Base-by-base conservation (phyloP, 92 coral and sea anemone genomes). In the Palythoa grandiflora region DNA sequence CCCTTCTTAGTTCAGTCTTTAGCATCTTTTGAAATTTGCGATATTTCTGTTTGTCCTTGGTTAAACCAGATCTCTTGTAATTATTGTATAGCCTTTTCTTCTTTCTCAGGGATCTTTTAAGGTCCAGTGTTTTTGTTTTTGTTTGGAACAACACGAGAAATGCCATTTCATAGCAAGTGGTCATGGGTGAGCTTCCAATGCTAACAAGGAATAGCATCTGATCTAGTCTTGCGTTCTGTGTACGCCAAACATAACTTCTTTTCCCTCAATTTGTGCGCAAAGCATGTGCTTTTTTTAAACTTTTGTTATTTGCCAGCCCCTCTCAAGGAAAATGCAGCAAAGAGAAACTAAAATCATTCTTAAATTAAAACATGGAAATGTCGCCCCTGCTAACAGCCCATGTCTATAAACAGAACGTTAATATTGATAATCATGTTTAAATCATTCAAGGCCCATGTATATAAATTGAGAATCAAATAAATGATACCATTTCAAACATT, bases 21-120 rank as follows among this genome's bases (percentile, higher is more conserved):
- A 91, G 80, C 73, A 21, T 8, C 53, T 80, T 88, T 80, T 84
- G 92, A 79, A 91, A 84, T 78, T 78, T 70, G 48, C 92, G 88
- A 84, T 91, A 88, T 89, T 91, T 91, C 78, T 83, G 87, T 71
- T 84, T 88, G 75, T 88, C 92, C 38, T 65, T 53, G 60, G 86
- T 50, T 79, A 47, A 68, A 53, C 87, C 74, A 48, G 90, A 79
- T 88, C 75, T 88, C 90, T 79, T 88, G 77, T 88, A 88, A 79
- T 14, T 88, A 80, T 87, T 85, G 36, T 86, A 86, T 44, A 86
- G 83, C 84, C 84, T 87, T 78, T 87, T 87, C 77, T 59, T 87
- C 78, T 87, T 87, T 59, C 89, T 87, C 54, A 84, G 53, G 38
- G 71, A 79, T 79, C 38, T n/a, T n/a, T n/a, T n/a, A n/a, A n/a